A percentile compares a stretch with the other conserved stretches of the same genome.
These are phyloP conservation scores for Drosophila melanica DNA, from an alignment of 1,140 invertebrate species.

Conservation along the genomic window DNA sequence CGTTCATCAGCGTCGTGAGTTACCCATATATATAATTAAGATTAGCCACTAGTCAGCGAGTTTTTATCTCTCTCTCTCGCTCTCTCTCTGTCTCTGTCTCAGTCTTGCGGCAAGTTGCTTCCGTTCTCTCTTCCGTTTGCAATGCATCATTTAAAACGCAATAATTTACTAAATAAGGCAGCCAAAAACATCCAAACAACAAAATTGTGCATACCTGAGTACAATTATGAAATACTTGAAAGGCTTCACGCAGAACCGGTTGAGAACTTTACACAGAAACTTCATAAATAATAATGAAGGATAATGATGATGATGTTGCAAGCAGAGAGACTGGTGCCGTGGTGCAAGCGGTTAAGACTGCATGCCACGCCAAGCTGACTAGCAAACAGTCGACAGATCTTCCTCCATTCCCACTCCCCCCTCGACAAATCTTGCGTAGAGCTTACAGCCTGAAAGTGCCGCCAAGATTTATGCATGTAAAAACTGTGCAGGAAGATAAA, in stretches of 20 bases:
- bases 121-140: not conserved
- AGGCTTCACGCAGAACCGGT: slow-evolving; percentile 59
- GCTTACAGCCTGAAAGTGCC: slow-evolving; percentile 58
- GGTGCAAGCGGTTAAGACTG: not conserved
- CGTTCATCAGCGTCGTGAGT: slow-evolving; percentile 71
- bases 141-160: slow-evolving; percentile 57
- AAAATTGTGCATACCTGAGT: slow-evolving; percentile 68
- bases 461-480: slow-evolving; percentile 72
- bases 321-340: slow-evolving; percentile 1
- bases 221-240: slow-evolving; percentile 82
- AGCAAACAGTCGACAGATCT: slow-evolving; percentile 2
- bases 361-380: slow-evolving; percentile 42
- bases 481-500: slow-evolving; percentile 61
- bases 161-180: slow-evolving; percentile 67
- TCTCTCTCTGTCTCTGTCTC: slow-evolving; percentile 9
- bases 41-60: slow-evolving; percentile 20
- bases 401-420: not conserved
- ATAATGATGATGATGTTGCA: slow-evolving; percentile 77
- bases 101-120: not conserved
- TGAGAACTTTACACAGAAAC: slow-evolving; percentile 29
- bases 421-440: slow-evolving; percentile 16
- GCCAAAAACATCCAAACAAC: slow-evolving; percentile 36
- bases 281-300: slow-evolving; percentile 77
- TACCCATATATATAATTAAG: slow-evolving; percentile 74
- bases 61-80: not conserved